Conservation (phyloP, 2,888 invertebrate species). For the Busseola fusca region DNA sequence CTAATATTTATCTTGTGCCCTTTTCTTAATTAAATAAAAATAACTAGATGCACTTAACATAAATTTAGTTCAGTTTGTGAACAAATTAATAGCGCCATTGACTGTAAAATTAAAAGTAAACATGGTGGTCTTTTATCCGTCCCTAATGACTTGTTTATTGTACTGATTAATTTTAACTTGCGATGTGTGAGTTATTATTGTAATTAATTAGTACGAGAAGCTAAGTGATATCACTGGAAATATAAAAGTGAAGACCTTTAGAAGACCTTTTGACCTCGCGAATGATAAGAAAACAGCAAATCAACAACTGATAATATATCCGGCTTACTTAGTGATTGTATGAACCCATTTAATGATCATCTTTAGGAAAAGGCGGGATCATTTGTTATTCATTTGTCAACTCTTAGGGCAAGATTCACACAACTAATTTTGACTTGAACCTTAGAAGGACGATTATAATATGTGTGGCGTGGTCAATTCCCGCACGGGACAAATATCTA, state of each 20-base stretch:
- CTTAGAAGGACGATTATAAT: not conserved
- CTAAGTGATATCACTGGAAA: slow-evolving; percentile 1
- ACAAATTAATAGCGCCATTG: not conserved
- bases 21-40: no score
- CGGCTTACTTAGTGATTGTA: not conserved
- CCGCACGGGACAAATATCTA: no score
- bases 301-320: not conserved
- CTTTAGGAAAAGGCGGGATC: not conserved
- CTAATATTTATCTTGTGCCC: no score
- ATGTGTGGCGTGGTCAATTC: no score
- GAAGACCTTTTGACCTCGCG: slow-evolving; percentile 5
- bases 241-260: not conserved
- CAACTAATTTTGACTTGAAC: no score
- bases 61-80: no score
- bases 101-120: not conserved
- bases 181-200: slow-evolving; percentile 2
- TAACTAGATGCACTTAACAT: no score
- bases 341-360: no score
- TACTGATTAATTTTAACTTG: slow-evolving; percentile 11
- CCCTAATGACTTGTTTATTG: not conserved
- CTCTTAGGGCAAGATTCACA: not conserved
- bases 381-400: not conserved
- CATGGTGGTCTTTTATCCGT: not conserved
- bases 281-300: slow-evolving; percentile 2
- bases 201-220: not conserved